Evolutionary conservation across 2,797 vertebrate species (phyloP), one percentile per base, ranked within the genome.

Genomic region (Chelmon rostratus): DNA sequence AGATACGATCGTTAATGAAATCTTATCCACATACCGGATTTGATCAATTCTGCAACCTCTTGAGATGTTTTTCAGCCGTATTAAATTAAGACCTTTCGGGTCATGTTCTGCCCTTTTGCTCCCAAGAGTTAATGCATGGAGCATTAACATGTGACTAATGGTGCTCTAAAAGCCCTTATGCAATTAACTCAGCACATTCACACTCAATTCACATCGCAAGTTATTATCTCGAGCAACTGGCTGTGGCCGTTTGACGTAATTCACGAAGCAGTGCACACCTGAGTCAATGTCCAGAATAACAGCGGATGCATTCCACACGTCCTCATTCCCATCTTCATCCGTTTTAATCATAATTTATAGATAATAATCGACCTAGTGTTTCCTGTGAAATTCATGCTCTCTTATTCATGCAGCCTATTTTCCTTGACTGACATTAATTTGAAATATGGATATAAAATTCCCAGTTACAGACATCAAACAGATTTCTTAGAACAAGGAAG

Each of bases 201-300:
- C n/a, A 62, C 50, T 23, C 42, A 8, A 53, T 23, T 73, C 52
- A 64, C 56, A 69, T 40, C 13, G 65, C 35, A 71, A 44, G 66
- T 71, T 63, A 47, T 54, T 44, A 66, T 56, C 25, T 33, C 31
- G 31, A 76, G 23, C 63, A 70, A 67, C 6, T 46, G 52, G 8
- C 78, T 37, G 42, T 23, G 35, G 47, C 3, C 3, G 0, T 66
- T 68, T 57, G 15, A 63, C 53, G 8, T 18, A 38, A 68, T 46
- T 31, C 37, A 23, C 38, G 58, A 73, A 83, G 40, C 40, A 42
- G 8, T 8, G 79, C 93, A 90, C 91, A 96, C 95, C 94, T 95
- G 94, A 90, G 79, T 96, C 93, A 84, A 96, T 95, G 91, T 96
- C 95, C 92, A 96, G 82, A 87, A 96, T 94, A 69, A 94, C 94